These are phyloP conservation scores for Drosophila koepferae DNA, from an alignment of 2,888 invertebrate genomes.

Conservation along the genomic window DNA sequence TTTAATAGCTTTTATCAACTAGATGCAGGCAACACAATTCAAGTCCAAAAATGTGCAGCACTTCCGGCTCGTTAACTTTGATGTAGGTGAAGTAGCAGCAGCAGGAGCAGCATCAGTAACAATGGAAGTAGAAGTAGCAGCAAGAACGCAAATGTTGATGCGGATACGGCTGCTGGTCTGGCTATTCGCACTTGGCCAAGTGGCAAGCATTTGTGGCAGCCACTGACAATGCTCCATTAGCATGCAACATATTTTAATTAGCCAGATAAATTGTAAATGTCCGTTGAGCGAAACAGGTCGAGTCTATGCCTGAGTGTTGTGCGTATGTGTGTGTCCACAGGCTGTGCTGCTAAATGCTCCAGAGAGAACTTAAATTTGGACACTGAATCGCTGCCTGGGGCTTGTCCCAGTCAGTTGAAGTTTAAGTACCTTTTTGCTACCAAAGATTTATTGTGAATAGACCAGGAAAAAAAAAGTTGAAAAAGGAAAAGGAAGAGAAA, in stretches of 20 bases:
- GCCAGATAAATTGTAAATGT: conserved; percentile 77
- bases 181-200: conserved; percentile 27
- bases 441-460: conserved; percentile 58
- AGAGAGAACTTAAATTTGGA: conserved; percentile 15
- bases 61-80: conserved; percentile 77
- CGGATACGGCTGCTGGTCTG: conserved; percentile 38
- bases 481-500: conserved; percentile 16
- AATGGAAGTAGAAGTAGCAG: too few species aligned
- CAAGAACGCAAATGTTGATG: conserved; percentile 16
- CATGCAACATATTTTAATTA: conserved; percentile 82
- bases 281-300: conserved; percentile 32
- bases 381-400: conserved; percentile 10
- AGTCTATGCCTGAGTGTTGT: conserved; percentile 2
- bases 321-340: conserved; percentile 12
- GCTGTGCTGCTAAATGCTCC: conserved; percentile 27
- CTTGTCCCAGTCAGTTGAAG: conserved; percentile 39
- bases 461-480: conserved; percentile 5
- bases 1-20: conserved; percentile 68
- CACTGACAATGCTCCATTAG: conserved; percentile 76
- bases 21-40: conserved; percentile 18
- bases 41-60: conserved; percentile 70
- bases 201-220: conserved; percentile 47
- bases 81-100: conserved; percentile 44
- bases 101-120: conserved; percentile 9
- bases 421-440: conserved; percentile 45